These are phyloP conservation scores for Trogon surrucura DNA, from an alignment of 2,113 vertebrate genomes.

Conservation along the genomic window DNA sequence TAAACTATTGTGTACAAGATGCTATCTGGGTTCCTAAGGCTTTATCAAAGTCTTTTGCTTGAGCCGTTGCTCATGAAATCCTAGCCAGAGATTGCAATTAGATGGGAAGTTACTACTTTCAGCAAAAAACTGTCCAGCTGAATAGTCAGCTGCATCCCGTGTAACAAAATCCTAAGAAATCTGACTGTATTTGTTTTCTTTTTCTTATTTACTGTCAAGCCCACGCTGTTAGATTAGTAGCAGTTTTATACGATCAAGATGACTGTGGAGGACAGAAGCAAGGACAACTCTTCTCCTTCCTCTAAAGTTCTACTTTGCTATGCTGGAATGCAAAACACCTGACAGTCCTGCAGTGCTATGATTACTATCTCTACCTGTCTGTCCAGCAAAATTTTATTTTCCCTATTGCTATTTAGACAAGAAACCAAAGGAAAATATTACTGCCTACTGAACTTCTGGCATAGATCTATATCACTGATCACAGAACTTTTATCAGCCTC, in stretches of 20 bases:
- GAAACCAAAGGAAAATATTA: neutral
- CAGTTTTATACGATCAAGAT: neutral
- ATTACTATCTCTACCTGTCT: neutral
- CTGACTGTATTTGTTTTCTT: conserved; percentile 13
- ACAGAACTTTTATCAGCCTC: neutral
- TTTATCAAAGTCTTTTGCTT: neutral
- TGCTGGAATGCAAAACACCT: neutral
- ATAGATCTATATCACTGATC: neutral
- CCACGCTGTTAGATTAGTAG: neutral
- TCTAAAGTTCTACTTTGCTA: neutral
- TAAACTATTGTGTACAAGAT: neutral
- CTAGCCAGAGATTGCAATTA: neutral
- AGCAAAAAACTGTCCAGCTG: neutral
- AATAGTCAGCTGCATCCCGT: conserved; percentile 21
- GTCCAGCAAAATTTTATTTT: neutral
- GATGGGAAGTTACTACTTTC: neutral
- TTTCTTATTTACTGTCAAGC: conserved; percentile 8
- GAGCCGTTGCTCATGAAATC: neutral
- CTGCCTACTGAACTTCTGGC: neutral
- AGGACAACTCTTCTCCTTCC: neutral
- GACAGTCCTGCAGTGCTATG: neutral
- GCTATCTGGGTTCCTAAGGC: neutral
- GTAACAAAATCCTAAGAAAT: conserved; percentile 24
- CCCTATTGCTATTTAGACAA: neutral
- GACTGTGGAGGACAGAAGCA: neutral